phyloP scores from a whole-genome alignment of 2,888 invertebrate genomes.

The Drosophila flavopinicola region DNA sequence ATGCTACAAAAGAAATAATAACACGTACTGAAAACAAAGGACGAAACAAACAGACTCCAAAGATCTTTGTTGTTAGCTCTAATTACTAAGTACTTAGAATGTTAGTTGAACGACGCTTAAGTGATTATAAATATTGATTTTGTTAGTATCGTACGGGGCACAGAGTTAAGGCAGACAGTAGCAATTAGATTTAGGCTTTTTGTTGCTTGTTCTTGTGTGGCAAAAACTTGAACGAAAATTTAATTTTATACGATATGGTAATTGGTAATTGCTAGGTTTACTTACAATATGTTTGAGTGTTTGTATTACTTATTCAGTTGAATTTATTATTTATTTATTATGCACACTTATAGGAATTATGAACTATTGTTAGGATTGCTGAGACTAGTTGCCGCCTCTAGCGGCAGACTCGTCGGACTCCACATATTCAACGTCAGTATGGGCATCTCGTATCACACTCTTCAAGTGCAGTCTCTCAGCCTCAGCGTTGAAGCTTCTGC shows the following conservation, averaged over 20 bases:
- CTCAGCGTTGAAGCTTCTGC: constrained; percentile 84
- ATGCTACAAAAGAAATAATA: constrained; percentile 60
- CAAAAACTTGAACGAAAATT: constrained; percentile 59
- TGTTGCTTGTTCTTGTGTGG: constrained; percentile 55
- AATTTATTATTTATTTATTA: constrained; percentile 35
- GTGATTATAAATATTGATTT: constrained; percentile 39
- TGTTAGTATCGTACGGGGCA: constrained; percentile 63
- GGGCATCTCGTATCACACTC: constrained; percentile 84
- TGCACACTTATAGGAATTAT: constrained; percentile 48
- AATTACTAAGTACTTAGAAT: constrained; percentile 41
- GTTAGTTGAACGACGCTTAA: constrained; percentile 65
- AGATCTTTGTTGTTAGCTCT: constrained; percentile 68
- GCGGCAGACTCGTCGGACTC: constrained; percentile 83
- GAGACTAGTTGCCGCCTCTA: constrained; percentile 72
- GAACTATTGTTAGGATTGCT: constrained; percentile 48
- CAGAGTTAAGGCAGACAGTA: constrained; percentile 45
- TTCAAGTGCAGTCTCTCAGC: constrained; percentile 85
- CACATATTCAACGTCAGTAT: constrained; percentile 86
- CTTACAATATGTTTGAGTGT: constrained; percentile 74
- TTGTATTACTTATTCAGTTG: constrained; percentile 39
- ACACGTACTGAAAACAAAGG: constrained; percentile 54
- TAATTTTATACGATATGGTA: constrained; percentile 30
- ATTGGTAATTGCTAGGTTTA: constrained; percentile 63
- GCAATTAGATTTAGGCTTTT: constrained; percentile 59
- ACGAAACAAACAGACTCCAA: constrained; percentile 60